Evolutionary conservation across 2,113 vertebrate genomes (phyloP), one percentile per base, ranked within the genome.

Genomic region (Scytalopus superciliaris): DNA sequence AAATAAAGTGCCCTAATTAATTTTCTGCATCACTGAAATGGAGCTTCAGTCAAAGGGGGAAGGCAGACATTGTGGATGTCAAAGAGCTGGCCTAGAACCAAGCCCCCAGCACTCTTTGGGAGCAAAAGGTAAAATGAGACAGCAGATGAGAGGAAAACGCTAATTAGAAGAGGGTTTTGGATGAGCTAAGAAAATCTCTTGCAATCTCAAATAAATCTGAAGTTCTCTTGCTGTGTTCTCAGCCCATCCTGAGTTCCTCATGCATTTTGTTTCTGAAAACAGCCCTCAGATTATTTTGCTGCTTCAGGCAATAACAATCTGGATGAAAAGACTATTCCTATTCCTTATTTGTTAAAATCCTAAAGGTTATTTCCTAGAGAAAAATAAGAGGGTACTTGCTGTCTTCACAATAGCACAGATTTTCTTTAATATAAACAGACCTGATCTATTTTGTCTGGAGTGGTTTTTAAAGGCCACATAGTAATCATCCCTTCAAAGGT

Each of bases 1-100:
- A 96, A 96, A 81, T 91, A 77, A 93, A 95, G 91, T 86, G 50
- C 44, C 55, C 45, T 94, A 50, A 97, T 97, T 97, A 95, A 97
- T 97, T 96, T 97, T 96, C 95, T 96, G 91, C 96, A 87, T 59
- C 73, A 45, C 66, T 90, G 94, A 70, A 90, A 95, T 25, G 57
- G 53, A 90, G 42, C 69, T 63, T 60, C 84, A 75, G 82, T 94
- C 86, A 79, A 84, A 86, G 4, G 18, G 39, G 44, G 81, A 82
- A 83, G 45, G 73, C 73, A 77, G 42, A 79, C 28, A 0, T 4
- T 33, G 39, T 4, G 15, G 39, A 57, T 55, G 47, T 84, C 24
- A 35, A 52, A 64, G 62, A 57, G 70, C 33, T 56, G 35, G 27
- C 76, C 85, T 53, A 81, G 57, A 83, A 82, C 40, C 10, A 45